Base-by-base conservation (phyloP, 2,888 invertebrate genomes). In the Chaetoderma sp. region DNA sequence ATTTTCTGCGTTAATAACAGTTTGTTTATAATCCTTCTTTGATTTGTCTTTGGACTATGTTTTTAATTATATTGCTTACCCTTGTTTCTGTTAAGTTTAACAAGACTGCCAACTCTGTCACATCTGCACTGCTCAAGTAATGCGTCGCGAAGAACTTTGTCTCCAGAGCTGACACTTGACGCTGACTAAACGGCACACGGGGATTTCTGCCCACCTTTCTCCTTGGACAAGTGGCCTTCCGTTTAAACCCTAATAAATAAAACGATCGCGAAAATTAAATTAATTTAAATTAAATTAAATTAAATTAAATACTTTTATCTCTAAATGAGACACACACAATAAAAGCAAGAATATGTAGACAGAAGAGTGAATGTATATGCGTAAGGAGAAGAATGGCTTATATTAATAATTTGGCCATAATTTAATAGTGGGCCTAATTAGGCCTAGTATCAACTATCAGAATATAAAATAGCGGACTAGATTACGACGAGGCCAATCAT, bases 61-160 rank as follows among this genome's bases (percentile, higher is more conserved):
- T n/a, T n/a, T n/a, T n/a, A n/a, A n/a, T n/a, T n/a, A 47, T 21
- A 16, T 3, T 2, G 72, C 84, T 61, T 67, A 86, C 86, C 81
- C 86, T 74, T 27, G 85, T 85, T 64, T 86, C 86, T 25, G 85
- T 83, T 18, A 86, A 80, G 60, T 77, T 83, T 8, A 86, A 75
- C 4, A 77, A 75, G 1, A 81, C 71, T 1, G 85, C 83, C 44
- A 86, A 69, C 64, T 85, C 85, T 2, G 83, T 82, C 13, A 86
- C 86, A 65, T 86, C 86, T 67, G 83, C 77, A 60, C 83, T 83
- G 69, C 86, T 86, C 27, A 86, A 80, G 70, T 86, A 86, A 70
- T 83, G 85, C 4, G 84, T 85, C 16, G 74, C 70, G 18, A 76
- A 73, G 71, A 86, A 86, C 69, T 85, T 85, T 65, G 80, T 76